Conservation (phyloP, 1,140 invertebrate genomes). For the Papilio aristodemus region DNA sequence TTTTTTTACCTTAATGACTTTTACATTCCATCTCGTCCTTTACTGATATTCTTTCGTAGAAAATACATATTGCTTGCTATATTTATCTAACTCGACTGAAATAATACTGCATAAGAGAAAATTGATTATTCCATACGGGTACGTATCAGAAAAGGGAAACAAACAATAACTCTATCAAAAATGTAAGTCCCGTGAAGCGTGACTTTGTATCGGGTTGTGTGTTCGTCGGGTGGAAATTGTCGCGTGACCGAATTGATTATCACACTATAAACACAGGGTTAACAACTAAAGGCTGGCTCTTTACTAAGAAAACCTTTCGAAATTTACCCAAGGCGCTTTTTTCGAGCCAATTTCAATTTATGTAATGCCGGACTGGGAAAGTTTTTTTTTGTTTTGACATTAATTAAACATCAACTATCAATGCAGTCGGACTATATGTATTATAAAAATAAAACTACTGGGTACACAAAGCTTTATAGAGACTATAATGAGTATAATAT, state of each 20-base stretch:
- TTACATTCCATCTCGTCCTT: too few species aligned
- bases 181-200: slow-evolving; percentile 8
- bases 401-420: background rate
- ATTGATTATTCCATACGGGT: slow-evolving; percentile 8
- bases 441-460: background rate
- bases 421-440: background rate
- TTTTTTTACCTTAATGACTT: too few species aligned
- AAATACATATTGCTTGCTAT: background rate
- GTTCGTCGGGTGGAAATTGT: slow-evolving; percentile 27
- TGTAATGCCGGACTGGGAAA: slow-evolving; percentile 1
- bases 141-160: slow-evolving; percentile 6
- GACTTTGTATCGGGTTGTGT: slow-evolving; percentile 26
- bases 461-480: too few species aligned
- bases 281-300: slow-evolving; percentile 37
- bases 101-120: background rate
- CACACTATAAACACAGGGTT: slow-evolving; percentile 46
- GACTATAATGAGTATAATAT: too few species aligned
- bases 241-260: slow-evolving; percentile 46
- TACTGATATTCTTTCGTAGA: background rate
- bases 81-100: background rate
- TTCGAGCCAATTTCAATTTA: slow-evolving; percentile 36
- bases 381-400: background rate
- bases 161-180: slow-evolving; percentile 24
- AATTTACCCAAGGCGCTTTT: slow-evolving; percentile 31
- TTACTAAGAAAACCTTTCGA: slow-evolving; percentile 36